phyloP scores from a whole-genome alignment of 2,888 invertebrate species.

The Carcina quercana region DNA sequence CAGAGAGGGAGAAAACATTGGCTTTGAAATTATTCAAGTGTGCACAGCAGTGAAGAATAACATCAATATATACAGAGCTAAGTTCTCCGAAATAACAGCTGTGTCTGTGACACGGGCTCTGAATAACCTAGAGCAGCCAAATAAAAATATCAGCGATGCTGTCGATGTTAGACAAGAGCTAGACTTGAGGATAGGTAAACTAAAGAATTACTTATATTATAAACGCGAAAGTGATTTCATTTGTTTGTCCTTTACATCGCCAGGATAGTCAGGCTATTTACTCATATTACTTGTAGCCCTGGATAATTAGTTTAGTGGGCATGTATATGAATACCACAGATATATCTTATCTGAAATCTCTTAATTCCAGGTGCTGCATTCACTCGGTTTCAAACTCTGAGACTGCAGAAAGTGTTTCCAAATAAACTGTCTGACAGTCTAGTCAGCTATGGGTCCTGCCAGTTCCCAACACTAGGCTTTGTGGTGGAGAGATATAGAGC shows the following conservation, averaged over 20 bases:
- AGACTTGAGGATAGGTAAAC: conserved; percentile 92
- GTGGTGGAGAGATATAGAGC: conserved; percentile 98
- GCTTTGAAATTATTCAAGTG: conserved; percentile 95
- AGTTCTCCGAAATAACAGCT: conserved; percentile 97
- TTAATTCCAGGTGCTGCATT: conserved; percentile 90
- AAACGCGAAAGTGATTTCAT: too few relatives aligned
- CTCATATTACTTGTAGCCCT: too few relatives aligned
- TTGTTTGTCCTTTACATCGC: too few relatives aligned
- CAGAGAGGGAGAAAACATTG: conserved; percentile 99
- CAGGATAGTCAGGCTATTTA: too few relatives aligned
- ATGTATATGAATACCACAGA: too few relatives aligned
- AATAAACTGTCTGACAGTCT: conserved; percentile 82
- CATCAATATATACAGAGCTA: conserved; percentile 84
- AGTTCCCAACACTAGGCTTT: conserved; percentile 99
- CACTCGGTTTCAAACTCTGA: conserved; percentile 96
- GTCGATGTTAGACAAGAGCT: conserved; percentile 95
- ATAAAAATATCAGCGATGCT: conserved; percentile 89
- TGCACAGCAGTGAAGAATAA: conserved; percentile 86
- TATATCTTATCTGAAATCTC: too few relatives aligned
- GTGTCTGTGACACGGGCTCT: conserved; percentile 88
- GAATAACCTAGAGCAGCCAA: conserved; percentile 84
- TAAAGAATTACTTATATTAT: too few relatives aligned
- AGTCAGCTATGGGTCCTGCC: conserved; percentile 98
- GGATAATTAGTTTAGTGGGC: too few relatives aligned
- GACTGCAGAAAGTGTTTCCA: conserved; percentile 88